A percentile compares a stretch with the other conserved stretches of the same genome.
phyloP scores from a whole-genome alignment of 2,113 vertebrate species.

The Mirounga angustirostris region DNA sequence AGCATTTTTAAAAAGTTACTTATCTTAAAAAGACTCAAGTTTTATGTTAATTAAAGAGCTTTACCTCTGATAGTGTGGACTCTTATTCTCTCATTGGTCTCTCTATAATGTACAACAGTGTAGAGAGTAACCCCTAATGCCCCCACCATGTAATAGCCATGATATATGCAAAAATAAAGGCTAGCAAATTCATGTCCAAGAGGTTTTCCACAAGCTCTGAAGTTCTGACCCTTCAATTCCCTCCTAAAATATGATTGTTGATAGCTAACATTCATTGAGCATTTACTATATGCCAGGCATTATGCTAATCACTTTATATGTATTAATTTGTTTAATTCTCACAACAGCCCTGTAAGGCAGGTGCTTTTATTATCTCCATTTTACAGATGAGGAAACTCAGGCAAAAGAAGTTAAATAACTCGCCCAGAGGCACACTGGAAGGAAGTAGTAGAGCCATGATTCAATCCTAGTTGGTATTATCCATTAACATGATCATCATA shows the following conservation, averaged over 20 bases:
- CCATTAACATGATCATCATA: neutral
- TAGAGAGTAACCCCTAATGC: neutral
- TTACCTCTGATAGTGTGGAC: neutral
- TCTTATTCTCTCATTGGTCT: conserved; percentile 6
- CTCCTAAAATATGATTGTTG: neutral
- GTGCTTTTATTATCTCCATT: neutral
- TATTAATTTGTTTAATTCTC: conserved; percentile 37
- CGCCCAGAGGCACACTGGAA: neutral
- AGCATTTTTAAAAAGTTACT: neutral
- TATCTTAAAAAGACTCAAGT: conserved; percentile 34
- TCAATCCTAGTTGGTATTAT: neutral
- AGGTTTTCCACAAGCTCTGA: neutral
- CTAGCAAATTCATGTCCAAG: conserved; percentile 8
- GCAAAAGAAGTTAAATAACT: conserved; percentile 4
- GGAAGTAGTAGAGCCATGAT: neutral
- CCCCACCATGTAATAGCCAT: neutral
- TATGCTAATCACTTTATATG: neutral
- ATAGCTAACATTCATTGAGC: neutral
- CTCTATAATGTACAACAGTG: neutral
- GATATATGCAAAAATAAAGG: conserved; percentile 8
- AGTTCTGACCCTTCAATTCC: neutral
- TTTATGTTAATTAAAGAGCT: conserved; percentile 56
- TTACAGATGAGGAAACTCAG: neutral
- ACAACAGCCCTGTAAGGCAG: neutral
- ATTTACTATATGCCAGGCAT: neutral